phyloP scores from a whole-genome alignment of 2,113 vertebrate species.

The Odocoileus hemionus region DNA sequence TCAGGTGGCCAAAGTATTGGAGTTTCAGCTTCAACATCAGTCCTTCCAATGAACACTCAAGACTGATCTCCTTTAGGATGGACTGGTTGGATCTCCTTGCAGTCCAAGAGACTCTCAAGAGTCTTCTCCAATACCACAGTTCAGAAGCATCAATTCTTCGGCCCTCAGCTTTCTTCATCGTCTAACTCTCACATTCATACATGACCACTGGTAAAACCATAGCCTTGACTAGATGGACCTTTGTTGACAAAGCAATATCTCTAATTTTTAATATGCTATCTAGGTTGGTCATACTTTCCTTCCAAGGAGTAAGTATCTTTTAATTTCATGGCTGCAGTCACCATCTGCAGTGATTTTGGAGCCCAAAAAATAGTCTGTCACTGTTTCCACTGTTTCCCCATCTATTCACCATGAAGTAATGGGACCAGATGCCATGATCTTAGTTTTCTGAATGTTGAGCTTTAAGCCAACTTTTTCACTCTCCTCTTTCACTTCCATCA shows the following conservation, averaged over 20 bases:
- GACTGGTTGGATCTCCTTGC: background rate
- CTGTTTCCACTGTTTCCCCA: background rate
- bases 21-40: background rate
- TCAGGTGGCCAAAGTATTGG: background rate
- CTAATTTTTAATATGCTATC: background rate
- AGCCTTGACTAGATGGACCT: background rate
- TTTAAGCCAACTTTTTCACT: background rate
- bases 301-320: background rate
- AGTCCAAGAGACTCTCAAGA: background rate
- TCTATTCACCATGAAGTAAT: background rate
- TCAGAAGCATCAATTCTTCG: background rate
- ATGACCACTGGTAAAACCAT: background rate
- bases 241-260: background rate
- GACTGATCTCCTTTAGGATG: background rate
- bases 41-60: background rate
- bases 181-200: background rate
- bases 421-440: background rate
- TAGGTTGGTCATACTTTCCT: background rate
- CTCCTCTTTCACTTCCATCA: background rate
- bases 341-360: background rate
- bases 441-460: background rate
- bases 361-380: fast-evolving
- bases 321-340: background rate
- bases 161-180: fast-evolving
- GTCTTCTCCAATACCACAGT: background rate